Percentiles rank a stretch among this genome's conserved stretches.
These are phyloP conservation scores for Saccostrea glomerata DNA, from an alignment of 1,140 invertebrate genomes.

Conservation along the genomic window DNA sequence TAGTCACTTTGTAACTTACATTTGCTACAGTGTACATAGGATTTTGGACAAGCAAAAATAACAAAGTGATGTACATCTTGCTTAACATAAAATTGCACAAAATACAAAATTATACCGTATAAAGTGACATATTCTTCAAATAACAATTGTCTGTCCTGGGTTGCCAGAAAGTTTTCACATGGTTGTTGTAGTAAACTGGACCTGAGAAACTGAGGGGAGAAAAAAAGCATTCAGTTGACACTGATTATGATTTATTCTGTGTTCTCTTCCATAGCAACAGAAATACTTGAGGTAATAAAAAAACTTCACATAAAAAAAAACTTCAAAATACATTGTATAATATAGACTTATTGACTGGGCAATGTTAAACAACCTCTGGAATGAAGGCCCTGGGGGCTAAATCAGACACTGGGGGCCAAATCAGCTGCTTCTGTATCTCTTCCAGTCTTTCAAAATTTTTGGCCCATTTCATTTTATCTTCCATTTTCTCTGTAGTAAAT, in stretches of 20 bases:
- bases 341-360: too few species aligned
- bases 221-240: not conserved
- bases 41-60: too few species aligned
- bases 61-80: too few species aligned
- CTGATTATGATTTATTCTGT: too few species aligned
- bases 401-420: constrained; percentile 86
- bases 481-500: constrained; percentile 82
- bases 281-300: too few species aligned
- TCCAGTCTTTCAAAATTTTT: constrained; percentile 87
- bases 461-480: constrained; percentile 87
- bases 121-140: constrained; percentile 84
- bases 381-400: constrained; percentile 85
- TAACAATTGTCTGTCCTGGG: constrained; percentile 83
- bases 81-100: not conserved
- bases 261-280: too few species aligned
- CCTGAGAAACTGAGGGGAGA: constrained; percentile 80
- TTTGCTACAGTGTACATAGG: too few species aligned
- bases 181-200: constrained; percentile 83
- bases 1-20: too few species aligned
- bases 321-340: not conserved
- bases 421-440: constrained; percentile 85
- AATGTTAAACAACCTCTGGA: constrained; percentile 81
- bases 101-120: constrained; percentile 77
- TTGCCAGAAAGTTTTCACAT: constrained; percentile 85
- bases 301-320: too few species aligned